Evolutionary conservation across 2,113 vertebrate species (phyloP), one percentile per base, ranked within the genome.

Genomic region (Oreochromis spilurus): DNA sequence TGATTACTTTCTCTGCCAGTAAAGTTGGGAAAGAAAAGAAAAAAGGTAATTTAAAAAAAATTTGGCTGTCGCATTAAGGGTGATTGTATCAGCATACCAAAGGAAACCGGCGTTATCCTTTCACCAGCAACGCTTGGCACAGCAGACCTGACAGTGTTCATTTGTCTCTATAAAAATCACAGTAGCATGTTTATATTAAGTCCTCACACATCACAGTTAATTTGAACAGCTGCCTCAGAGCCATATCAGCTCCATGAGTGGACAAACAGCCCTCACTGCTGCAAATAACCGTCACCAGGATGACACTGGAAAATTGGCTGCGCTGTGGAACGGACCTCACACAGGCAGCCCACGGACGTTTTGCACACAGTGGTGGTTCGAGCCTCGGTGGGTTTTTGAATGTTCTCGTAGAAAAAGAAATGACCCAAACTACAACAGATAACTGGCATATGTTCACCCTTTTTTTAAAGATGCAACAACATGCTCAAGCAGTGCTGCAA

Each of bases 171-270:
- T 79, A 84, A 84, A 88, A 81, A 82, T 79, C 87, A 86, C 88
- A 89, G 78, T 21, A 36, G 14, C 78, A 17, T 89, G 91, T 92
- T 90, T 85, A 85, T 84, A 84, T 88, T 87, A 88, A 85, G 91
- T 79, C 87, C 62, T 90, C 48, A 60, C 11, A 84, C 85, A 90
- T 90, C 92, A 38, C 36, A 45, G 84, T 87, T 88, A 3, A 93
- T 95, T 94, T 94, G 92, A 95, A 92, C 94, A 95, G 93, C 93
- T 93, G 93, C 89, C 54, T 91, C 84, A 0, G 84, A 88, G 88
- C 55, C 40, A 9, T 72, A 88, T 90, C 77, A 48, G 79, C 87
- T 79, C 84, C 36, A 10, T 2, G 86, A 88, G 77, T 78, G 86
- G 86, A 91, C 90, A 92, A 83, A 91, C 87, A 93, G 85, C 38